Base-by-base conservation (phyloP, 2,888 invertebrate species). In the Epistrophe eligans region DNA sequence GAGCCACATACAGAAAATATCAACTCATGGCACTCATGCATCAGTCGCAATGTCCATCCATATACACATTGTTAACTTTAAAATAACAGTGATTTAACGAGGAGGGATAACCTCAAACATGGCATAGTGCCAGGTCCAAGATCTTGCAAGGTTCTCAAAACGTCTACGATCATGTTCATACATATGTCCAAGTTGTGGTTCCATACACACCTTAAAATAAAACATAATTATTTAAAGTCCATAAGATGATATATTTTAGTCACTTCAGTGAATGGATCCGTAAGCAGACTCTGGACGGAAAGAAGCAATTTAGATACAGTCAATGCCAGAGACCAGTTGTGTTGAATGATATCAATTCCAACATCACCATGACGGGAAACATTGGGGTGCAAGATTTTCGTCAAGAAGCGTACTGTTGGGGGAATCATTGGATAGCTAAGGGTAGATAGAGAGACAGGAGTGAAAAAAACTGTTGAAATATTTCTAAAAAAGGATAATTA, bases 301-400 rank as follows among this genome's bases (percentile, higher is more conserved):
- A 98, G 95, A 89, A 98, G 95, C 80, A 98, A 96, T 92, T 97
- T 98, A 89, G 97, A 96, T 91, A 98, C 96, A 55, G 98, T 98
- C 88, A 98, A 93, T 0, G 98, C 98, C 84, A 98, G 93, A n/a
- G 98, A 98, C 98, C 98, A 99, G 93, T 99, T 99, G 93, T 98
- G 97, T 90, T 97, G 97, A 89, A 99, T 97, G 11, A 97, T 98
- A 94, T 99, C 98, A 88, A 99, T 96, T 80, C 99, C 98, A 66
- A 99, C 97, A 93, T 98, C 98, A 4, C 98, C 98, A 93, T 99
- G 98, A 0, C 98, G 95, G 4, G 98, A 98, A 76, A 99, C 97
- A 93, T 99, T 99, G 8, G 98, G 98, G 93, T 99, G 99, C 90
- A 98, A 95, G 89, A 99, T 97, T 93, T 97, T 97, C 0, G 98